Evolutionary conservation across 2,888 invertebrate genomes (phyloP), one percentile per base, ranked within the genome.

Genomic region (Andricus curvator): DNA sequence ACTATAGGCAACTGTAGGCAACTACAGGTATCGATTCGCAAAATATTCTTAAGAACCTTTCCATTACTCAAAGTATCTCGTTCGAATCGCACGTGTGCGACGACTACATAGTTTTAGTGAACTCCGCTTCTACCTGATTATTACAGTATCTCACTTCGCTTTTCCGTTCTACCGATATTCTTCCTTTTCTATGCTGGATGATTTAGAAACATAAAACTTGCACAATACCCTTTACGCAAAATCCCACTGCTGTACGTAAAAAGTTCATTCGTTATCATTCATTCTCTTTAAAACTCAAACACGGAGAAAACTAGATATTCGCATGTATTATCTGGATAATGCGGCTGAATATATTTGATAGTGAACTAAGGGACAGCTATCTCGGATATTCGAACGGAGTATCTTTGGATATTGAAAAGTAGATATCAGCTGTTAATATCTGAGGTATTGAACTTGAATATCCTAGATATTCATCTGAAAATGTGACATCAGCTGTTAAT

Each of bases 61-160:
- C 56, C 56, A 74, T 74, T 74, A 74, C 74, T 74, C 70, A 74
- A 74, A 74, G 70, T 74, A 74, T 70, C 51, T 70, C 33, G 70
- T 74, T 74, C 56, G n/a, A 56, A 74, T 74, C 56, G 56, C 56
- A 56, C 70, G 70, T 74, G 56, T 74, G 56, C 56, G 70, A 74
- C 56, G 33, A 74, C 56, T 74, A 56, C 56, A 56, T 56, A 74
- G 70, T 48, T 56, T 33, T 70, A 70, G 33, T 11, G 70, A 70
- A 70, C 51, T 66, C 29, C 48, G 25, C 17, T 68, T 25, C 68
- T 48, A 33, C 65, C 25, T 65, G 65, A 66, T 66, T 66, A 37
- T 66, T 66, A 66, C 65, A 66, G 33, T 33, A 66, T 66, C 65
- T 33, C 37, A 66, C 65, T 66, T 66, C 17, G 44, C 68, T 29